A percentile compares a stretch with the other conserved stretches of the same genome.
phyloP scores from a whole-genome alignment of 1,140 invertebrate species.

The Aradophagus sp. region DNA sequence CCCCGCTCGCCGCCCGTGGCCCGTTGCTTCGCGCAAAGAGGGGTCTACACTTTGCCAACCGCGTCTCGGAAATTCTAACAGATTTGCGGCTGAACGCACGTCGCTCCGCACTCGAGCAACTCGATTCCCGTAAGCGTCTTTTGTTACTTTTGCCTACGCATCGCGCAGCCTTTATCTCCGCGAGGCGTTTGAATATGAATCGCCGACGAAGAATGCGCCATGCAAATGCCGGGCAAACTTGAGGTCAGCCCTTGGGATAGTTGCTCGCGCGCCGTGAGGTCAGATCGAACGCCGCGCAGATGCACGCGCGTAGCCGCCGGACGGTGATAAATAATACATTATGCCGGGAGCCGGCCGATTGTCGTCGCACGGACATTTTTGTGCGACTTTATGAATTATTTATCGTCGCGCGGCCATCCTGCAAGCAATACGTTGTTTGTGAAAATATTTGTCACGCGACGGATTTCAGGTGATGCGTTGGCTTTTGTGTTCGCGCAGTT shows the following conservation, averaged over 20 bases:
- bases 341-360: no score
- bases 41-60: slow-evolving; percentile 50
- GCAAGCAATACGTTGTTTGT: slow-evolving; percentile 15
- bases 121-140: slow-evolving; percentile 20
- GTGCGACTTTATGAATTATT: slow-evolving; percentile 16
- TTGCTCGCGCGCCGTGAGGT: no score
- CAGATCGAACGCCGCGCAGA: no score
- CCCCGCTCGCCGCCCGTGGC: background rate
- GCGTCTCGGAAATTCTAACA: slow-evolving; percentile 52
- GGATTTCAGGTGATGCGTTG: background rate
- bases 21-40: slow-evolving; percentile 10
- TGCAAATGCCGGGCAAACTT: slow-evolving; percentile 34
- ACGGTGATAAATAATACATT: slow-evolving; percentile 29
- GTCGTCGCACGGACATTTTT: background rate
- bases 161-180: no score
- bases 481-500: no score
- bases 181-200: slow-evolving; percentile 41
- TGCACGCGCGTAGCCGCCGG: no score
- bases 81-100: slow-evolving; percentile 45
- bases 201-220: no score
- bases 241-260: slow-evolving; percentile 26
- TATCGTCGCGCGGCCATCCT: background rate
- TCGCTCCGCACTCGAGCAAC: slow-evolving; percentile 15
- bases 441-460: slow-evolving; percentile 15
- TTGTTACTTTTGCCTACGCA: slow-evolving; percentile 41